Evolutionary conservation across 2,113 vertebrate species (phyloP).

Genomic region (Colinus virginianus): DNA sequence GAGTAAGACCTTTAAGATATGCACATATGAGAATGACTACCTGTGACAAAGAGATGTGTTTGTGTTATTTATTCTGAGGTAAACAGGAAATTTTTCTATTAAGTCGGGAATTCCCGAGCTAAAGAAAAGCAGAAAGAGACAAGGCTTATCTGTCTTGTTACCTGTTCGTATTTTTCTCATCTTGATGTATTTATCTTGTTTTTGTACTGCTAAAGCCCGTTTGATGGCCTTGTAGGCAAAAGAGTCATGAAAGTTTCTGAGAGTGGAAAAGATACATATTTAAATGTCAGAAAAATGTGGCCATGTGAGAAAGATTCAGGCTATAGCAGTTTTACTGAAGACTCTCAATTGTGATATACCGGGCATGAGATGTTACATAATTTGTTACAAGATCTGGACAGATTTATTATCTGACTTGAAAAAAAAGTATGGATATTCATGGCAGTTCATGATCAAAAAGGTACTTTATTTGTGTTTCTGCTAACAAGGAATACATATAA

Average conservation of each 20-base stretch:
- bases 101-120: not conserved
- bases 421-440: not conserved
- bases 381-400: not conserved
- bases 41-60: not conserved
- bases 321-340: not conserved
- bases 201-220: not conserved
- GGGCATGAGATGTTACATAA: not conserved
- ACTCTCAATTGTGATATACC: not conserved
- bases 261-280: not conserved
- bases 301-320: not conserved
- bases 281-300: not conserved
- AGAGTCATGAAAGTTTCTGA: not conserved
- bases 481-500: not conserved
- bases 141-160: not conserved
- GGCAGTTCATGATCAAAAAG: not conserved
- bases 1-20: not conserved
- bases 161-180: not conserved
- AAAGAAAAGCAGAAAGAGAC: not conserved
- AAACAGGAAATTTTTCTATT: not conserved
- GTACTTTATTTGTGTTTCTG: not conserved
- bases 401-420: not conserved
- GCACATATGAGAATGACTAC: accelerated
- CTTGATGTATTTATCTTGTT: not conserved
- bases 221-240: not conserved
- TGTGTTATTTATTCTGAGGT: not conserved